These are phyloP conservation scores for Axinella damicornis DNA, from an alignment of 37 sponge, comb jelly and placozoan species.

Conservation along the genomic window DNA sequence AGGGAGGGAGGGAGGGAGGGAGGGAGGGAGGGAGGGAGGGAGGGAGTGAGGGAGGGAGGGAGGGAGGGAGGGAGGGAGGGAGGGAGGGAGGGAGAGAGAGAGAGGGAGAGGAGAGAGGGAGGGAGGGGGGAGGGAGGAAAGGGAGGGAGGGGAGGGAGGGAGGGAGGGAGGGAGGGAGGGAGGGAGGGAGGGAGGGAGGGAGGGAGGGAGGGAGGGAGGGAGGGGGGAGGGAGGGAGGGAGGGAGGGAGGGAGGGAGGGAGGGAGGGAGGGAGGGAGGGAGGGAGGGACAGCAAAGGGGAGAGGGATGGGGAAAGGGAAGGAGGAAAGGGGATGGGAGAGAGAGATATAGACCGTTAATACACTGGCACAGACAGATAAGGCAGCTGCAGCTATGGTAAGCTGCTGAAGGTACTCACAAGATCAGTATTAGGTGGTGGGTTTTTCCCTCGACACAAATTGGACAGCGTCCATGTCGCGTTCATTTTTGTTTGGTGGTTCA, in stretches of 20 bases:
- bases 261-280: not conserved
- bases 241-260: not conserved
- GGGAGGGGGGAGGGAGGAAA: no score
- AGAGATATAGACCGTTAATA: no score
- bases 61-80: no score
- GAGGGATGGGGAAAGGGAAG: no score
- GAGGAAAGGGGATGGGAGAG: no score
- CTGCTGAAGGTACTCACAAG: not conserved
- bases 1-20: not conserved
- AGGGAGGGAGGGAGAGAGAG: no score
- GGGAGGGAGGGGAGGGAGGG: not conserved
- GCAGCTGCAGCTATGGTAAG: no score
- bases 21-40: not conserved
- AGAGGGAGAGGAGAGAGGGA: no score
- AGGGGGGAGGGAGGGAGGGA: not conserved
- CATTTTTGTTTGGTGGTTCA: constrained; percentile 11
- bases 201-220: constrained; percentile 8
- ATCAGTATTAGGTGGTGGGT: constrained; percentile 64
- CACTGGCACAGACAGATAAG: no score
- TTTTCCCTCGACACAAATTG: constrained; percentile 89
- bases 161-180: constrained; percentile 19
- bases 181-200: constrained; percentile 7
- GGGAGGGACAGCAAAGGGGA: no score
- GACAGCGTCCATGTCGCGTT: constrained; percentile 86
- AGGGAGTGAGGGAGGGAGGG: no score